Percentiles rank a stretch among this genome's conserved stretches.
Evolutionary conservation across 2,888 invertebrate genomes (phyloP).

Genomic region (Lathronympha strigana): DNA sequence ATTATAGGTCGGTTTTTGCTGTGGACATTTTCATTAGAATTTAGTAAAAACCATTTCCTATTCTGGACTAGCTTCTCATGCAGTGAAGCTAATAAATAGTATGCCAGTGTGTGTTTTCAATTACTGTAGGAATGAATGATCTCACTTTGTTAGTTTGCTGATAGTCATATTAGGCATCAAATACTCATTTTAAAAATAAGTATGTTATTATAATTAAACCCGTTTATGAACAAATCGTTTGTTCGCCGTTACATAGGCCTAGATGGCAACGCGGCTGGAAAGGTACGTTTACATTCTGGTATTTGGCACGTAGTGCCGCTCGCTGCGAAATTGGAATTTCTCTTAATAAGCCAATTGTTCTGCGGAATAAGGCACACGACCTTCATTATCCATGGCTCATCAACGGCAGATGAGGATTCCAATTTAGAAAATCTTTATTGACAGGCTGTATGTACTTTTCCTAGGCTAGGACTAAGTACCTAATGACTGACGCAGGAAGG

Average conservation of each 20-base stretch:
- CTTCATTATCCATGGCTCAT: constrained; percentile 38
- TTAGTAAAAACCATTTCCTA: no score
- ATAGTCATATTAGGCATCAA: no score
- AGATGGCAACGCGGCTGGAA: constrained; percentile 70
- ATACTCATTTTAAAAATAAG: no score
- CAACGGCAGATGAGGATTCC: constrained; percentile 22
- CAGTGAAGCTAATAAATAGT: no score
- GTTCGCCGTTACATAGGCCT: constrained; percentile 65
- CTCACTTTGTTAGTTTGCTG: no score
- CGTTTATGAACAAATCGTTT: constrained; percentile 56
- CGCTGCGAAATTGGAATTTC: constrained; percentile 58
- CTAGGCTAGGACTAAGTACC: neutral
- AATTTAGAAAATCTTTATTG: constrained; percentile 17
- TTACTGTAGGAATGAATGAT: no score
- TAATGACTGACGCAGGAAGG: no score
- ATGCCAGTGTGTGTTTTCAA: no score
- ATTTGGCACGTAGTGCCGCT: constrained; percentile 61
- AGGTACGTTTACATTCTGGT: constrained; percentile 61
- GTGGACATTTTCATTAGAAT: neutral
- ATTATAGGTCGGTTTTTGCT: neutral
- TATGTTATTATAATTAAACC: constrained; percentile 36
- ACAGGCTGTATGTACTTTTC: neutral
- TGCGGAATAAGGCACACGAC: constrained; percentile 46
- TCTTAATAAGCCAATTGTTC: constrained; percentile 60
- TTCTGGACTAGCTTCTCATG: no score